phyloP scores from a whole-genome alignment of 1,140 invertebrate genomes.

The Lysiphlebus fabarum region DNA sequence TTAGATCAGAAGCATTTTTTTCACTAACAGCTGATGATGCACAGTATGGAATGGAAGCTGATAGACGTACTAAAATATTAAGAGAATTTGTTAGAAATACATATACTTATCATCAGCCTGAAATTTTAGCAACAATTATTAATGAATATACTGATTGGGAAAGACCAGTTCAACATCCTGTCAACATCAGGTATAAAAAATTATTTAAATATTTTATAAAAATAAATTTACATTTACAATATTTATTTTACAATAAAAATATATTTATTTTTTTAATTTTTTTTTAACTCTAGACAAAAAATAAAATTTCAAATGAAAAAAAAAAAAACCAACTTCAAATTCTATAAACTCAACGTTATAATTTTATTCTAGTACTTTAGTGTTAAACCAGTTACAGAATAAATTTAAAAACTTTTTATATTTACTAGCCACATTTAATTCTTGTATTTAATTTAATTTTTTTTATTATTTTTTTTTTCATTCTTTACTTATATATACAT shows the following conservation, averaged over 20 bases:
- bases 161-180: slow-evolving; percentile 85
- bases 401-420: no score
- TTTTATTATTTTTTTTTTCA: no score
- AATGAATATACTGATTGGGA: slow-evolving; percentile 99
- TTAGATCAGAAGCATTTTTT: slow-evolving; percentile 81
- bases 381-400: no score
- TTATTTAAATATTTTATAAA: background rate
- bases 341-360: no score
- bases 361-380: no score
- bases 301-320: no score
- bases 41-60: slow-evolving; percentile 86
- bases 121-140: slow-evolving; percentile 83
- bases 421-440: no score
- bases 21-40: slow-evolving; percentile 87
- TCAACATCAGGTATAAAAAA: slow-evolving; percentile 70
- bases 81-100: slow-evolving; percentile 91
- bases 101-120: slow-evolving; percentile 81
- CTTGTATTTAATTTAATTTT: no score
- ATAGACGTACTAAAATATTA: slow-evolving; percentile 82
- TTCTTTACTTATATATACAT: no score
- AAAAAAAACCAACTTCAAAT: no score
- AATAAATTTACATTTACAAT: background rate
- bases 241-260: background rate
- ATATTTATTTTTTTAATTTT: no score
- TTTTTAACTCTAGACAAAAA: no score